Base-by-base conservation (phyloP, 2,797 vertebrate genomes). In the Simalia tracyae region DNA sequence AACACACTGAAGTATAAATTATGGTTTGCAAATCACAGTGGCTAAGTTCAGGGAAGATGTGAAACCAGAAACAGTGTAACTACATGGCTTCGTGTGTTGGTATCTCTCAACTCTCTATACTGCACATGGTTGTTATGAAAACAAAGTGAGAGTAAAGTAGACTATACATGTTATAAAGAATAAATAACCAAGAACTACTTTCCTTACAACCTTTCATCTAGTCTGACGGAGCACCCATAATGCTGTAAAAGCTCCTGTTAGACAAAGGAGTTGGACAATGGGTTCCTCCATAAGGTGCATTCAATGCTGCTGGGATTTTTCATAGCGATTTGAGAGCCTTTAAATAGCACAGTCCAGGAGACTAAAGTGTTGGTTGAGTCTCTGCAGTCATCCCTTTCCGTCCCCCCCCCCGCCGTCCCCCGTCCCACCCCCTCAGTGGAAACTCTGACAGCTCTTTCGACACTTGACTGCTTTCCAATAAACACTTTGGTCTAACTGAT, bases 391-490 rank as follows among this genome's bases (percentile, higher is more conserved):
- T 87, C 68, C 68, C 57, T 59, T 42, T 92, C 89, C 59, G 87
- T 11, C 31, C 59, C 50, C 17, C 54, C 10, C 31, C n/a, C 54
- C 31, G 31, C 31, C 31, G 31, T 36, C 31, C 31, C 31, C 3
- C 31, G 91, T 7, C 15, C 19, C 36, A 6, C 31, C 46, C n/a
- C 5, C 36, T 92, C 95, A 96, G 95, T 96, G 96, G 96, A 97
- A 97, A 97, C 96, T 97, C 87, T 96, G 96, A 97, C 96, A 92
- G 95, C 0, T 50, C 95, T 96, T 91, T 96, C 93, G 89, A 92
- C 96, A 95, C 94, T 95, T 96, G 96, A 94, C 95, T 60, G 93
- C 72, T 36, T 88, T 92, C 96, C 96, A 96, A 95, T 93, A 86
- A 94, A 94, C 94, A 94, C 94, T 95, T 95, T 92, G 4, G 88